Base-by-base conservation (phyloP, 2,113 vertebrate species). In the Pomatostomus ruficeps region DNA sequence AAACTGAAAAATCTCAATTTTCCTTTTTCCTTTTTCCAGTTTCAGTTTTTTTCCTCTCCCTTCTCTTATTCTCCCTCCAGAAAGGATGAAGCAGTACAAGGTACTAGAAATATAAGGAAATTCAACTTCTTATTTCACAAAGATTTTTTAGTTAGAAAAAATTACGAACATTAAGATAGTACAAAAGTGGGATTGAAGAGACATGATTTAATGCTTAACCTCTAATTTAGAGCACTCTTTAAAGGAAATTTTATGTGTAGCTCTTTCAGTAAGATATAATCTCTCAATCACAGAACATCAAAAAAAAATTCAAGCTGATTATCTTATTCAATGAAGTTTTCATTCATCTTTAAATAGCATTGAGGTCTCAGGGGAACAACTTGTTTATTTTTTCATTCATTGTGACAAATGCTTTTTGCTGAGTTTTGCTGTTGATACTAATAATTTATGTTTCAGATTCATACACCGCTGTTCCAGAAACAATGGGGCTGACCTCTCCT, bases 381-480 rank as follows among this genome's bases (percentile, higher is more conserved):
- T 66, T 85, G 82, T 80, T 94, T 93, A 73, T 95, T 95, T 94
- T 90, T 73, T 51, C 35, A 66, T 62, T 88, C 82, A 46, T 77
- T 86, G 49, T 73, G 71, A 83, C 49, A 70, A 93, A 80, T 26
- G n/a, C 5, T 54, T 58, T 42, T 49, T 66, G 33, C 11, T 19
- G 29, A 28, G 6, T 54, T 85, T 67, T 17, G 1, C 28, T 82
- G 74, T 91, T 93, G 49, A 55, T 85, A 78, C 23, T 72, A 67
- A 52, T 18, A 26, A 59, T 78, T 89, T 85, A 58, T 49, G 23
- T 87, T 96, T 94, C 57, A 61, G 57, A 78, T 67, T 77, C 68
- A 33, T 20, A 35, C 11, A 54, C 48, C 61, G 13, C 48, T 71
- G 55, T n/a, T 91, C 65, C 68, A 63, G 74, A 59, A 93, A 95